phyloP scores from a whole-genome alignment of 2,888 invertebrate genomes.

The Pecten maximus region DNA sequence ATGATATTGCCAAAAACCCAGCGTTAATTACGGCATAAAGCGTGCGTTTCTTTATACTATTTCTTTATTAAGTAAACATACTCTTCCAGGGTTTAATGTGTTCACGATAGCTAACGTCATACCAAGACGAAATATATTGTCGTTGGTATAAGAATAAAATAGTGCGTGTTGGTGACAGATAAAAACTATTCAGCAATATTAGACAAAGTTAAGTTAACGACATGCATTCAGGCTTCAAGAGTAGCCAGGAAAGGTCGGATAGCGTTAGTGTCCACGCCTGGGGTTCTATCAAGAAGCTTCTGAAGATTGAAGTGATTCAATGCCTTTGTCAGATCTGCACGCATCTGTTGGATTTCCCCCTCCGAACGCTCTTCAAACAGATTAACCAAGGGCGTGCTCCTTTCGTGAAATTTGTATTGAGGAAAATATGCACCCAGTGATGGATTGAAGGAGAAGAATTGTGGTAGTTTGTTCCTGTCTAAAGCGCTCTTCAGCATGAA shows the following conservation, averaged over 20 bases:
- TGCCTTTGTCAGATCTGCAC: neutral
- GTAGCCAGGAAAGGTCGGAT: neutral
- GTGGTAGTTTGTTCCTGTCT: neutral
- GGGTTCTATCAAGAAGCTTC: neutral
- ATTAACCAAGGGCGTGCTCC: neutral
- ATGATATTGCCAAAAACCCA: too few relatives aligned
- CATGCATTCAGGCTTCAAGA: neutral
- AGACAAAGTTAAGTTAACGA: neutral
- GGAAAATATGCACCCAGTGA: neutral
- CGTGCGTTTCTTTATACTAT: too few relatives aligned
- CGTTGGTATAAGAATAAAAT: too few relatives aligned
- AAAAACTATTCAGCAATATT: too few relatives aligned
- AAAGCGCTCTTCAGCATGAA: slow-evolving; percentile 5
- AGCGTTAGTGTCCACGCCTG: neutral
- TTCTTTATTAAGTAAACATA: too few relatives aligned
- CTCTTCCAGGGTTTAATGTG: too few relatives aligned
- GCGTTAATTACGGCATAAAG: too few relatives aligned
- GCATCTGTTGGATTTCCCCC: neutral
- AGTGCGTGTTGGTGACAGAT: too few relatives aligned
- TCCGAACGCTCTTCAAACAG: neutral
- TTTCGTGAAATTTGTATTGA: neutral
- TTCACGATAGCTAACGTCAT: too few relatives aligned
- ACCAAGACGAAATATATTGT: too few relatives aligned
- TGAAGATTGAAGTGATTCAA: neutral
- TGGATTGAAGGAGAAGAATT: neutral